These are phyloP conservation scores for Xestia xanthographa DNA, from an alignment of 2,888 invertebrate species.

Conservation along the genomic window DNA sequence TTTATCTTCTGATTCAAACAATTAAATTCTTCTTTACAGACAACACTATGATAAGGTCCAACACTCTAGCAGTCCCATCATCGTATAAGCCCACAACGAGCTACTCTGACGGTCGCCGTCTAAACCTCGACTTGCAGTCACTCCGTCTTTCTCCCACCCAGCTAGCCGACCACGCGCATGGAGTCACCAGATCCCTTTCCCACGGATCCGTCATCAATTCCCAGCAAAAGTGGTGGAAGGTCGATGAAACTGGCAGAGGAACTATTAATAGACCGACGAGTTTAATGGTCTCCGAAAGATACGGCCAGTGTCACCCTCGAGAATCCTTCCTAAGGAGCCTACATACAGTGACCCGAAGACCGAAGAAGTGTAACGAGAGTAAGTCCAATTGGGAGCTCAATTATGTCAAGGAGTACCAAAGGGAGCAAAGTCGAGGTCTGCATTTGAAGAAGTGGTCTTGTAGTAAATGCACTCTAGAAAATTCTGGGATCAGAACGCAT, in stretches of 20 bases:
- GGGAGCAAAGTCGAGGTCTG: slow-evolving; percentile 83
- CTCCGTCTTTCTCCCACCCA: slow-evolving; percentile 85
- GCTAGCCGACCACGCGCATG: slow-evolving; percentile 83
- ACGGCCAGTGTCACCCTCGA: slow-evolving; percentile 82
- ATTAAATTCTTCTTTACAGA: slow-evolving; percentile 75
- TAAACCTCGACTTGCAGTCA: slow-evolving; percentile 84
- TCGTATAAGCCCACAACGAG: slow-evolving; percentile 86
- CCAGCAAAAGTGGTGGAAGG: slow-evolving; percentile 88
- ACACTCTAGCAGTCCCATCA: slow-evolving; percentile 88
- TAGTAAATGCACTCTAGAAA: slow-evolving; percentile 94
- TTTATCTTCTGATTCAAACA: background rate
- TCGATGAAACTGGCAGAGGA: slow-evolving; percentile 83
- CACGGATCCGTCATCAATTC: slow-evolving; percentile 92
- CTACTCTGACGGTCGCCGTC: slow-evolving; percentile 80
- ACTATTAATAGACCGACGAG: slow-evolving; percentile 91
- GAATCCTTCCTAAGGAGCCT: slow-evolving; percentile 86
- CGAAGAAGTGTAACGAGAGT: slow-evolving; percentile 86
- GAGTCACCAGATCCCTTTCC: slow-evolving; percentile 91
- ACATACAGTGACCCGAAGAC: slow-evolving; percentile 87
- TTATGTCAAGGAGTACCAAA: slow-evolving; percentile 87
- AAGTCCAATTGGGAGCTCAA: slow-evolving; percentile 88
- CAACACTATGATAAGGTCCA: slow-evolving; percentile 89
- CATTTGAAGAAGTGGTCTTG: slow-evolving; percentile 92
- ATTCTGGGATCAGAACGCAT: slow-evolving; percentile 91
- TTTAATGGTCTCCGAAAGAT: slow-evolving; percentile 90